Conservation (phyloP, 1,140 invertebrate species). For the Drosophila trapezifrons region DNA sequence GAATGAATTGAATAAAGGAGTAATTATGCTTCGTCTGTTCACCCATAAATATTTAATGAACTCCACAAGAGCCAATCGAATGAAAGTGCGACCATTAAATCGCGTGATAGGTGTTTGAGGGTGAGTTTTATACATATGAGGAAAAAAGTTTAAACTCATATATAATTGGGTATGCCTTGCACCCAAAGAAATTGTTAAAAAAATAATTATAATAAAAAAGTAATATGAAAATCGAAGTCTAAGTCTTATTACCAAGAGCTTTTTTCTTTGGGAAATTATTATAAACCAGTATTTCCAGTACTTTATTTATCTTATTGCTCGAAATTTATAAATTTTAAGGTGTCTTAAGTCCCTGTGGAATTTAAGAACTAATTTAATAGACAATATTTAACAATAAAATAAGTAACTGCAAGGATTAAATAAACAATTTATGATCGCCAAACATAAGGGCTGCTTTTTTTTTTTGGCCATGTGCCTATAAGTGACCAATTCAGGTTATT, state of each 20-base stretch:
- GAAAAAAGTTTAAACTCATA: neutral
- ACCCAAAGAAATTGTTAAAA: neutral
- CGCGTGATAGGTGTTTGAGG: slow-evolving; percentile 47
- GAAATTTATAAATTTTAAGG: no score
- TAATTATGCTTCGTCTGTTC: slow-evolving; percentile 29
- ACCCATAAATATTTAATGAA: slow-evolving; percentile 57
- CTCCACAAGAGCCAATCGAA: slow-evolving; percentile 28
- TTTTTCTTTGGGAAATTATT: no score
- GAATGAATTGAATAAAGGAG: slow-evolving; percentile 49
- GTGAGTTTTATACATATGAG: slow-evolving; percentile 11
- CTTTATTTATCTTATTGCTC: no score
- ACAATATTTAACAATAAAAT: neutral
- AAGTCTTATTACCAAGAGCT: no score
- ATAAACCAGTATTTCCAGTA: no score
- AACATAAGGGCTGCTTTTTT: neutral
- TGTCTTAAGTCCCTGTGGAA: no score
- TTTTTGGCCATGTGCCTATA: slow-evolving; percentile 21
- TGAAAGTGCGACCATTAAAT: slow-evolving; percentile 52
- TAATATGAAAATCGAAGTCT: no score
- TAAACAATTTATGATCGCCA: neutral
- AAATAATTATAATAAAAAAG: no score
- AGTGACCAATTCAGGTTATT: slow-evolving; percentile 38
- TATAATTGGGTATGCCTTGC: neutral
- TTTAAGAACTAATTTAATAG: neutral
- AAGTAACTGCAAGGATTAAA: neutral